Base-by-base conservation (phyloP, 2,113 vertebrate species). In the Campylorhamphus procurvoides region DNA sequence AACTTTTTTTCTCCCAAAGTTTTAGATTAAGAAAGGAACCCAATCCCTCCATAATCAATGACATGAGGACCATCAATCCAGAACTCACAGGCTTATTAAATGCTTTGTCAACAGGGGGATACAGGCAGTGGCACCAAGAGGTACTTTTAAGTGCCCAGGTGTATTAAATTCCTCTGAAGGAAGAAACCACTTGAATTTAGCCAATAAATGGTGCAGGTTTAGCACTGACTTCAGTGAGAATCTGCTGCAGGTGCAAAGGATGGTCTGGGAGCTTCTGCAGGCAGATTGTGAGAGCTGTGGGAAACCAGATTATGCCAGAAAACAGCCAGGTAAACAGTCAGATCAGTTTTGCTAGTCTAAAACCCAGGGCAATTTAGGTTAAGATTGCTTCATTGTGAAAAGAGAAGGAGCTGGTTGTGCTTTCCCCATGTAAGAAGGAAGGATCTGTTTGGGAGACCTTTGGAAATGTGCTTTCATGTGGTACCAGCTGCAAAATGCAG, bases 1-100 rank as follows among this genome's bases (percentile, higher is more conserved):
- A 69, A 59, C 3, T 39, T 73, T 62, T 33, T 31, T 20, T 1
- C n/a, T 1, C 37, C 37, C 0, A 3, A 27, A 29, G 12, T 24
- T 16, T 46, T 49, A 58, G 28, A 40, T 31, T 60, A 19, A 46
- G 33, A 86, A 55, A 27, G 31, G 14, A 84, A 53, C 28, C 62
- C 5, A 0, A 19, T 20, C 14, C 28, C 31, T 62, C 33, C n/a
- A 23, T 3, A 46, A 33, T 16, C 53, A 71, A 37, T 12, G 55
- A 40, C 0, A 3, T 1, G 5, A 69, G 31, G 31, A 40, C 22
- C 19, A 37, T 15, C 1, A 1, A 22, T 18, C 10, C 49, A 84
- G 53, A 69, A 18, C 16, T 17, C 72, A 63, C 18, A 39, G 58
- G 6, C 9, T 15, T 7, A 25, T 12, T 6, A 46, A 37, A 46